Base-by-base conservation (phyloP, 2,797 vertebrate species). In the Galago senegalensis region DNA sequence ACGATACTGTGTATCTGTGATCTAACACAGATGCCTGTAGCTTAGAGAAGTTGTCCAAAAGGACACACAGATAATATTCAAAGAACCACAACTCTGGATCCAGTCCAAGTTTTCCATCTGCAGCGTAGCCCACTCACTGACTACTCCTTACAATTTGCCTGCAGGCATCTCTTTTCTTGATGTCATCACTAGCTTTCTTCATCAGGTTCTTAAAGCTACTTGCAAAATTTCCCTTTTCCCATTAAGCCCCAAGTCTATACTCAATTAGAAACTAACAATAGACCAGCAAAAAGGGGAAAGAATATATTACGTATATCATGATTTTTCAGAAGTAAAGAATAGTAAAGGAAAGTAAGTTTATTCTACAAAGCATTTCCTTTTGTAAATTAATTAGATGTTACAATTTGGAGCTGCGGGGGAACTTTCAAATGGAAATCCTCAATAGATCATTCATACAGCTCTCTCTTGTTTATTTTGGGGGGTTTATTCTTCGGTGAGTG, bases 321-420 rank as follows among this genome's bases (percentile, higher is more conserved):
- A 85, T 83, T 93, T 87, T 87, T 83, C 93, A 86, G 27, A 87
- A 4, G 46, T 12, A 46, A 97, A 83, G 37, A 67, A 67, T 67
- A 13, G 53, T 58, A 80, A 75, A 63, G 1, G 1, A 14, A 9
- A 49, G 7, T 73, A 17, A 7, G 3, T 67, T 65, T 61, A 49
- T 29, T 75, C 72, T 60, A 40, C 23, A 60, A 21, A 87, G 18
- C 3, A 5, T 13, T 14, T 9, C 16, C n/a, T 65, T 17, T 31
- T 75, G 40, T 46, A 65, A 40, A 40, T 43, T 5, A 40, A 23
- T 13, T 43, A 40, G 31, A 58, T 1, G 29, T 46, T 60, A 7
- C 9, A n/a, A n/a, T 31, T 80, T 9, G 43, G 7, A 4, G 23
- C 34, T 34, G 29, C 4, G 29, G 13, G n/a, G 16, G 25, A 17